Conservation (phyloP, 2,888 invertebrate genomes). For the Drosophila formosana region DNA sequence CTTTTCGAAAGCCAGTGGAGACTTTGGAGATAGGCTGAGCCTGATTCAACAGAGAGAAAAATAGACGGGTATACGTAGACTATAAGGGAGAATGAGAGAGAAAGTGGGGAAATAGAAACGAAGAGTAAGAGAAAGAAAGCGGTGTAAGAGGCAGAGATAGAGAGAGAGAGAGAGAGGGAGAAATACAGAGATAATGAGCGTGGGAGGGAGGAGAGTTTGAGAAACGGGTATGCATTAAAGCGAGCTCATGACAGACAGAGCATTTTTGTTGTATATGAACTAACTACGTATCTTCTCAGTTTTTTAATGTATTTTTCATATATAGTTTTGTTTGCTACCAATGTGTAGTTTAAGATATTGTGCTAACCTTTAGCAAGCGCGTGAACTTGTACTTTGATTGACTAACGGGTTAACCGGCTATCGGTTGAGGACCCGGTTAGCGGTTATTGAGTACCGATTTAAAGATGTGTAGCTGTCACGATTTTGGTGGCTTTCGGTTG, state of each 20-base stretch:
- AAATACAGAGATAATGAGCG: slow-evolving; percentile 23
- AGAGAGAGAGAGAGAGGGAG: slow-evolving; percentile 34
- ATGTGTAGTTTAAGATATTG: slow-evolving; percentile 68
- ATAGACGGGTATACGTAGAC: slow-evolving; percentile 16
- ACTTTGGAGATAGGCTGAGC: slow-evolving; percentile 16
- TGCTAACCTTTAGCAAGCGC: slow-evolving; percentile 79
- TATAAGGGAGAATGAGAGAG: slow-evolving; percentile 10
- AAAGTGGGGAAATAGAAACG: neutral
- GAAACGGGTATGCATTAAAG: slow-evolving; percentile 39
- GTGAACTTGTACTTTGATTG: slow-evolving; percentile 73
- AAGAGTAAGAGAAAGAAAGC: slow-evolving; percentile 17
- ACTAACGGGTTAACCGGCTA: slow-evolving; percentile 58
- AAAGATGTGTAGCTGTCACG: slow-evolving; percentile 51
- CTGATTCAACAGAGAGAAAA: slow-evolving; percentile 1
- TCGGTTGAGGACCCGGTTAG: slow-evolving; percentile 33
- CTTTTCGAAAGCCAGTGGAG: slow-evolving; percentile 17
- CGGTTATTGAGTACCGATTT: slow-evolving; percentile 51
- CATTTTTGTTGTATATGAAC: slow-evolving; percentile 66
- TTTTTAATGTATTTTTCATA: slow-evolving; percentile 34
- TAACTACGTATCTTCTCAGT: slow-evolving; percentile 74
- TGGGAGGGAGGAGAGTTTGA: slow-evolving; percentile 32
- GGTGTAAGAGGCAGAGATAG: slow-evolving; percentile 16
- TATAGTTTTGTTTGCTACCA: slow-evolving; percentile 59
- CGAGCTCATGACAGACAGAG: slow-evolving; percentile 61
- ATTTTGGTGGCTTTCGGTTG: slow-evolving; percentile 36